These are phyloP conservation scores for Bellardia pandia DNA, from an alignment of 2,888 invertebrate genomes.

Conservation along the genomic window DNA sequence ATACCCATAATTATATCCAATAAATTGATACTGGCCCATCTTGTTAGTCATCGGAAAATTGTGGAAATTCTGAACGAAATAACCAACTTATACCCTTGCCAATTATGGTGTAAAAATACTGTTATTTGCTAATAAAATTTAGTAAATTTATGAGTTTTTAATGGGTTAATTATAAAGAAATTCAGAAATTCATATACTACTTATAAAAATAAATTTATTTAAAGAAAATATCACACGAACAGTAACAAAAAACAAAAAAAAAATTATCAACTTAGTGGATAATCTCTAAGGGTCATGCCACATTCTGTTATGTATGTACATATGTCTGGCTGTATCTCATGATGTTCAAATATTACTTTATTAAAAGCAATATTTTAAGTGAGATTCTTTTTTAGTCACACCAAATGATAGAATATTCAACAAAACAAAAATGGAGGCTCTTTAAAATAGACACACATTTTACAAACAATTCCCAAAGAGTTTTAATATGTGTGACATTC, in stretches of 20 bases:
- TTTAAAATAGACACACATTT: neutral
- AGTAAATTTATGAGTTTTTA: constrained; percentile 28
- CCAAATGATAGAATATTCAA: constrained; percentile 14
- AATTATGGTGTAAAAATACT: too few species aligned
- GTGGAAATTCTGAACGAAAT: too few species aligned
- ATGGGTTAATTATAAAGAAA: constrained; percentile 54
- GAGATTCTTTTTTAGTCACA: constrained; percentile 41
- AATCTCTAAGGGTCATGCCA: constrained; percentile 66
- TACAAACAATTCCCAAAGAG: constrained; percentile 36
- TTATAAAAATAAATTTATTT: constrained; percentile 3
- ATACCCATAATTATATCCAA: too few species aligned
- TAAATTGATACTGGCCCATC: too few species aligned
- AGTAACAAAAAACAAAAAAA: constrained; percentile 6
- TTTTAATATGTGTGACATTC: constrained; percentile 64
- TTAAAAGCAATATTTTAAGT: constrained; percentile 38
- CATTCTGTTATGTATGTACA: constrained; percentile 18
- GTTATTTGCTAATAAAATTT: neutral
- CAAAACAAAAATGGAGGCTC: constrained; percentile 53
- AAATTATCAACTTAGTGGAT: constrained; percentile 53
- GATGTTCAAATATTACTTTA: constrained; percentile 32
- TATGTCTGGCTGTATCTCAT: neutral
- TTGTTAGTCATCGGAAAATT: too few species aligned
- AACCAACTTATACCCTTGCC: too few species aligned
- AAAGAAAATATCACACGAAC: constrained; percentile 7
- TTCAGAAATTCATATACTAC: constrained; percentile 8